Base-by-base conservation (phyloP, 2,888 invertebrate genomes). In the Polyploca ridens region DNA sequence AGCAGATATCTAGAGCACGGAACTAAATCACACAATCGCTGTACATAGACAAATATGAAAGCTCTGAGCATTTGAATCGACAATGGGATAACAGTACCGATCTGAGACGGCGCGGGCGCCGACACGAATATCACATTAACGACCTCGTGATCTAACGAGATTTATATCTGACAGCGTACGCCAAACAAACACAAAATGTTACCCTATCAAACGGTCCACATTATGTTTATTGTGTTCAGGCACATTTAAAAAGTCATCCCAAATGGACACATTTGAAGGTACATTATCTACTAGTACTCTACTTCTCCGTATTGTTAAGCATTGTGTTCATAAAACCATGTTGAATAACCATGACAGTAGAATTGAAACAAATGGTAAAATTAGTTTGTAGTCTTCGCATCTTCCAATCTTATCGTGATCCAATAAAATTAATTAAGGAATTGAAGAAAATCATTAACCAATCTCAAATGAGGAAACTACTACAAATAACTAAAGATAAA, bases 41-140 rank as follows among this genome's bases (percentile, higher is more conserved):
- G 79, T 80, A 83, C 79, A 82, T 83, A 81, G 85, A 89, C 90
- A 90, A 92, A 92, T 92, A 90, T 91, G 89, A 91, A 89, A 90
- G 90, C 86, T 80, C 79, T 69, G 82, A 81, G 82, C 84, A 87
- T 88, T 91, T 86, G 87, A 90, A 90, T 90, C 89, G 88, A 92
- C 93, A 93, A 93, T 91, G 84, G 90, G 78, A 80, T 93, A 94
- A 91, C 93, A 90, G 93, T 89, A 85, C 81, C 73, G 72, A 85
- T 85, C 84, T 83, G 79, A 86, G 88, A 81, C 87, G 84, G 88
- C 89, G 90, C 86, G 87, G 84, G 88, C 89, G 90, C 86, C 90
- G 91, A 92, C 93, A 92, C 91, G 91, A 93, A 91, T 91, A 90
- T 90, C 88, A 90, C 92, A 92, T 91, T 93, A 93, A 90, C 90